Base-by-base conservation (phyloP, 2,113 vertebrate species). In the Strix aluco region DNA sequence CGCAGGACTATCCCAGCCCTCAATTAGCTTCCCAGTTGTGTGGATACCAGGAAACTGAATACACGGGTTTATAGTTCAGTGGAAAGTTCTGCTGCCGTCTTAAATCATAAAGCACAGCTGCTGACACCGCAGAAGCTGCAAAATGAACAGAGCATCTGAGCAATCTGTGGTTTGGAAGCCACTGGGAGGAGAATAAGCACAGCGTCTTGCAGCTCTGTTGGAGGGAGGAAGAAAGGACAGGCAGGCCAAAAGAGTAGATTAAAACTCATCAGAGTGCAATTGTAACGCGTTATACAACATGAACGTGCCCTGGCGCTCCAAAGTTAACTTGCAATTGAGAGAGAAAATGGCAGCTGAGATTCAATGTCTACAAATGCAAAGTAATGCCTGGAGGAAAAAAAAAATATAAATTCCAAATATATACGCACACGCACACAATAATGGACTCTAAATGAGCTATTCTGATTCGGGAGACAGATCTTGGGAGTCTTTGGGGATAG, bases 41-140 rank as follows among this genome's bases (percentile, higher is more conserved):
- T 59, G 70, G 88, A 97, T 88, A 88, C 65, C 88, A 83, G 77
- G 94, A 97, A 96, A 95, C 89, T 36, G 73, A 93, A 93, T 81
- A 92, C 90, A 62, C 0, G 30, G 61, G 77, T 66, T 96, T 90
- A 86, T 5, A 90, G 91, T 30, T 86, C 91, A 96, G 93, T 96
- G 93, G 92, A 96, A 97, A 94, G 96, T 94, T 97, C 81, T 97
- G 73, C 81, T 77, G 92, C 77, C 4, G 1, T 59, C 91, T 94
- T 88, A 96, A 95, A 95, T 96, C 94, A 95, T 66, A 91, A 95
- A 94, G 90, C 80, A 66, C 71, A 79, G 90, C 92, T 96, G 94
- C 94, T 97, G 95, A 96, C 83, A 38, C 94, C 90, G 95, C 96
- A 97, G 62, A 93, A 82, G 86, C 84, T 90, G 82, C 94, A 88